Evolutionary conservation across 53 echinoderm and acorn worm genomes (phyloP).

Genomic region (Echinarachnius parma): DNA sequence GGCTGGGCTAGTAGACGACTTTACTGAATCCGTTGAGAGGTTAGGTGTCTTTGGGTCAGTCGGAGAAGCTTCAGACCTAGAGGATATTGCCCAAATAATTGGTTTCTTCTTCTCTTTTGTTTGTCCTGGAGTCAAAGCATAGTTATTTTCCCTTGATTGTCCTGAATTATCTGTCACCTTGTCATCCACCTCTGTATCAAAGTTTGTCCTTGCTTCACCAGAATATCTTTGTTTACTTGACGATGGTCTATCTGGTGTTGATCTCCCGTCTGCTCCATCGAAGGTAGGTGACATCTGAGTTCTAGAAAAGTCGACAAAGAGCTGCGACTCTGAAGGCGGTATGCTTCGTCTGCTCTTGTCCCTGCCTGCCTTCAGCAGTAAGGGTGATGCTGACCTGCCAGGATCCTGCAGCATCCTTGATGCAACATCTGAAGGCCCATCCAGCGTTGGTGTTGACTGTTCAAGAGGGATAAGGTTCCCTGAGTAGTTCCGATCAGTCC

Average conservation of each 20-base stretch:
- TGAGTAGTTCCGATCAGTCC: neutral
- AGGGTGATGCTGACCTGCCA: neutral
- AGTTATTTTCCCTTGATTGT: too few species aligned
- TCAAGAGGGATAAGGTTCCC: slow-evolving; percentile 16
- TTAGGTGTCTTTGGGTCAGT: neutral
- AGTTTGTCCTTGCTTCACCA: neutral
- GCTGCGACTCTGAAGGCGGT: slow-evolving; percentile 36
- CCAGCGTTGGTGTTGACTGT: slow-evolving; percentile 21
- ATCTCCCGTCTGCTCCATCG: slow-evolving; percentile 26
- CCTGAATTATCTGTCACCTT: too few species aligned
- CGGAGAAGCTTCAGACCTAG: neutral
- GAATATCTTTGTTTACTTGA: neutral
- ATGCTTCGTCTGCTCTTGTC: neutral
- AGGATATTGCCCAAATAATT: neutral
- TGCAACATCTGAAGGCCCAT: neutral
- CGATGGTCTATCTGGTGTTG: slow-evolving; percentile 1
- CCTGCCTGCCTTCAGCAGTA: neutral
- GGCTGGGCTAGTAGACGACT: neutral
- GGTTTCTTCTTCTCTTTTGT: neutral
- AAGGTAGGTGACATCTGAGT: slow-evolving; percentile 86
- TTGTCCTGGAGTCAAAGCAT: too few species aligned
- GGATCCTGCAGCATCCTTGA: neutral
- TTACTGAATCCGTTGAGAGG: neutral
- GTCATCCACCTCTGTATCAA: neutral
- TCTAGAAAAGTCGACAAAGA: slow-evolving; percentile 47